Conservation (phyloP, 2,888 invertebrate genomes). For the Aphelenchoides bicaudatus region DNA sequence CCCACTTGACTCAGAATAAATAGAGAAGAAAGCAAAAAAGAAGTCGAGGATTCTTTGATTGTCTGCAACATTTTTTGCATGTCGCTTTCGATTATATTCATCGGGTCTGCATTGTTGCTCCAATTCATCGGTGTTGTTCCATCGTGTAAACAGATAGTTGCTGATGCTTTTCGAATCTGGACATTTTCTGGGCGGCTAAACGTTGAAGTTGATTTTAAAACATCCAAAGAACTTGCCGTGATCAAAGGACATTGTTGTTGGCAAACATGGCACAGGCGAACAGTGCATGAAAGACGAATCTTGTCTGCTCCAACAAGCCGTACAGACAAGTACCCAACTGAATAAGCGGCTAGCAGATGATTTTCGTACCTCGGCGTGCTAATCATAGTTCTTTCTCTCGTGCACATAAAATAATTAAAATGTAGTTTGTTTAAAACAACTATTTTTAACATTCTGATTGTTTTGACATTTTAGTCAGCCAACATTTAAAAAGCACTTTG, state of each 20-base stretch:
- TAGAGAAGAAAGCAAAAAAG: constrained; percentile 1
- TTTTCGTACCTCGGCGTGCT: constrained; percentile 22
- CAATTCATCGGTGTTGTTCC: constrained; percentile 7
- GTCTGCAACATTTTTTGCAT: neutral
- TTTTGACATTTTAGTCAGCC: too few species aligned
- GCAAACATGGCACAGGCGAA: constrained; percentile 35
- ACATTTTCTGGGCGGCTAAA: constrained; percentile 7
- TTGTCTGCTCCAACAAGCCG: constrained; percentile 30
- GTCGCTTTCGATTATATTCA: neutral
- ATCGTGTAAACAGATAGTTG: constrained; percentile 3
- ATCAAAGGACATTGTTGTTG: constrained; percentile 26
- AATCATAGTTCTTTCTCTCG: constrained; percentile 36
- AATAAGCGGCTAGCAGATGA: constrained; percentile 23
- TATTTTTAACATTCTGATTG: constrained; percentile 12
- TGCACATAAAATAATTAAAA: constrained; percentile 31
- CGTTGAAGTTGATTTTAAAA: too few species aligned
- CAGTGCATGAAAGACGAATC: constrained; percentile 33
- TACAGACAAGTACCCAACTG: constrained; percentile 38
- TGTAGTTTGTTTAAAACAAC: constrained; percentile 22
- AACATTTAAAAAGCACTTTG: too few species aligned
- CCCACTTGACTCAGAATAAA: neutral
- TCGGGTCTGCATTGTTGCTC: constrained; percentile 10
- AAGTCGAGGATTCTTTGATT: neutral
- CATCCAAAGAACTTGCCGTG: constrained; percentile 25
- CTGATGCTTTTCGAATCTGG: neutral